Percentiles rank a stretch among this genome's conserved stretches.
Conservation (phyloP, 2,113 vertebrate genomes). For the Delphinapterus leucas region DNA sequence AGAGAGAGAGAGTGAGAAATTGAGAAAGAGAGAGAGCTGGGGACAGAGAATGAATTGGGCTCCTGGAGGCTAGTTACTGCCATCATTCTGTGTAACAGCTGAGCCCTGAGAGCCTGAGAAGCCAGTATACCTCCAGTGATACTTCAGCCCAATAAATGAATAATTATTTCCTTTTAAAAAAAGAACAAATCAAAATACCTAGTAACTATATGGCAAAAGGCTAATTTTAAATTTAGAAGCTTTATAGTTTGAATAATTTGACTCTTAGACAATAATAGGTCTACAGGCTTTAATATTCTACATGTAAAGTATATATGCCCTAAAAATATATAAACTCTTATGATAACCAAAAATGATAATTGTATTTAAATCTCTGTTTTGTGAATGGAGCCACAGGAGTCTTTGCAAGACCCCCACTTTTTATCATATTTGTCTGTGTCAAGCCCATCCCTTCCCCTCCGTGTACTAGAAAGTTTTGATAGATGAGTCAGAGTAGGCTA, state of each 20-base stretch:
- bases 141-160: neutral
- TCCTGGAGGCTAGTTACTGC: neutral
- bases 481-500: neutral
- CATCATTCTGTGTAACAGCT: neutral
- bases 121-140: neutral
- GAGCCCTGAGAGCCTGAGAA: neutral
- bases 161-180: neutral
- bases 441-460: neutral
- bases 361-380: neutral
- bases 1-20: too few species aligned
- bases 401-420: neutral
- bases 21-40: neutral
- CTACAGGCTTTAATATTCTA: neutral
- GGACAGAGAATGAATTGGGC: neutral
- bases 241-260: neutral
- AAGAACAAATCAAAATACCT: neutral
- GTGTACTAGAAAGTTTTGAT: neutral
- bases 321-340: neutral
- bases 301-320: neutral
- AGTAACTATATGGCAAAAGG: neutral
- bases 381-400: neutral
- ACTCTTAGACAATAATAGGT: neutral
- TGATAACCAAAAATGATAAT: neutral
- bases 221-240: neutral
- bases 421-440: neutral